Conservation (phyloP, 2,797 vertebrate genomes). For the Tangara arthus region DNA sequence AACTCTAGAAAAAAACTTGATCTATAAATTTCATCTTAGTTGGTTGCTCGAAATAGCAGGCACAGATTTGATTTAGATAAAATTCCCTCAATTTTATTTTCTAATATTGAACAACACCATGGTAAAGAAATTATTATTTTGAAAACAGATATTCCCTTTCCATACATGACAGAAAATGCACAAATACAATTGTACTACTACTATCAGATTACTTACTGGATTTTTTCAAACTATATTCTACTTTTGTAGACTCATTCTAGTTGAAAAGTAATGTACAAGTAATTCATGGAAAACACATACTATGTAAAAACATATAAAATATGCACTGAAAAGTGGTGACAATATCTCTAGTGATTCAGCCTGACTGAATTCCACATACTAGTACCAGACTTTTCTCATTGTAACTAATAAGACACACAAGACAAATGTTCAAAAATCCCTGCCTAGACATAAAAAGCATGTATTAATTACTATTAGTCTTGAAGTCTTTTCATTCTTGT, state of each 20-base stretch:
- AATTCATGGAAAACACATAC: not conserved
- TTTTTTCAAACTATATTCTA: not conserved
- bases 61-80: not conserved
- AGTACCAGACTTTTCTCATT: not conserved
- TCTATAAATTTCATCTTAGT: not conserved
- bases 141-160: not conserved
- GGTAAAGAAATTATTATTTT: not conserved
- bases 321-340: not conserved
- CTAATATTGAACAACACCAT: not conserved
- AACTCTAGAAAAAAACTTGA: not conserved
- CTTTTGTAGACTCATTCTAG: not conserved
- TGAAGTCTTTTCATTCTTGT: not conserved
- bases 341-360: not conserved
- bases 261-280: not conserved
- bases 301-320: not conserved
- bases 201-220: not conserved
- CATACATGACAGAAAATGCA: not conserved
- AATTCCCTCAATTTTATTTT: not conserved
- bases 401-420: not conserved
- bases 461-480: not conserved
- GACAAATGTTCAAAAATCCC: not conserved
- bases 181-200: not conserved
- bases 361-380: not conserved
- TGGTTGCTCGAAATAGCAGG: not conserved
- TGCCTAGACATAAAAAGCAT: not conserved